A percentile compares a stretch with the other conserved stretches of the same genome.
These are phyloP conservation scores for Mormyrops attenuatus DNA, from an alignment of 2,797 vertebrate genomes.

Conservation along the genomic window DNA sequence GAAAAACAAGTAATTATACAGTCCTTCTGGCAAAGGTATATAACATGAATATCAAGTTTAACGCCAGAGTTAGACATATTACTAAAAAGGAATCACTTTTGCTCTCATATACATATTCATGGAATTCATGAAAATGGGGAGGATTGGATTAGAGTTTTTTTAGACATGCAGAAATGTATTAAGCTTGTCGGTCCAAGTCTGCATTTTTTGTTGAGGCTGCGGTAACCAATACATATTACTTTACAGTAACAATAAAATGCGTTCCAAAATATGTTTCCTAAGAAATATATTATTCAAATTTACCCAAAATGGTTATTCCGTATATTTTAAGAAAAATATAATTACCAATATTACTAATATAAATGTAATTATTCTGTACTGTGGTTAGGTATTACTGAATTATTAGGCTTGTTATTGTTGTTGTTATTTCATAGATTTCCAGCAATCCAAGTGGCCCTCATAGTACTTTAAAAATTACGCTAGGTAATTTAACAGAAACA, in stretches of 20 bases:
- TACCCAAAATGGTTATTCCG: not conserved
- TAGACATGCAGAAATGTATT: conserved; percentile 7
- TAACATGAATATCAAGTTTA: not conserved
- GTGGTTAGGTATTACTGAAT: not conserved
- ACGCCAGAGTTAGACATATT: conserved; percentile 10
- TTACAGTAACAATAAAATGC: not conserved
- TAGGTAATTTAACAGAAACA: not conserved
- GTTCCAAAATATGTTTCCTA: not conserved
- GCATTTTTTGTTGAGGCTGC: not conserved
- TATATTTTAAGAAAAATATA: not conserved
- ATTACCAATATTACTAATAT: not conserved
- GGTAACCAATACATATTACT: not conserved
- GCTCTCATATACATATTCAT: conserved; percentile 6
- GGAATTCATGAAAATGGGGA: not conserved
- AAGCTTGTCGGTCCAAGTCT: conserved; percentile 6
- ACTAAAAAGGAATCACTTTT: conserved; percentile 8
- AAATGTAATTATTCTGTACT: not conserved
- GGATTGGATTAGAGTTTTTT: not conserved
- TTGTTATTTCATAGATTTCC: not conserved
- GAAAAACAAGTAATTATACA: conserved; percentile 7
- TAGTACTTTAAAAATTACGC: not conserved
- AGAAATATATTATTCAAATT: not conserved
- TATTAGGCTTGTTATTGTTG: not conserved
- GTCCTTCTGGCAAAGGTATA: not conserved
- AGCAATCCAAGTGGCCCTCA: not conserved